Conservation (phyloP, 2,797 vertebrate genomes). For the Acrossocheilus wenchowensis region DNA sequence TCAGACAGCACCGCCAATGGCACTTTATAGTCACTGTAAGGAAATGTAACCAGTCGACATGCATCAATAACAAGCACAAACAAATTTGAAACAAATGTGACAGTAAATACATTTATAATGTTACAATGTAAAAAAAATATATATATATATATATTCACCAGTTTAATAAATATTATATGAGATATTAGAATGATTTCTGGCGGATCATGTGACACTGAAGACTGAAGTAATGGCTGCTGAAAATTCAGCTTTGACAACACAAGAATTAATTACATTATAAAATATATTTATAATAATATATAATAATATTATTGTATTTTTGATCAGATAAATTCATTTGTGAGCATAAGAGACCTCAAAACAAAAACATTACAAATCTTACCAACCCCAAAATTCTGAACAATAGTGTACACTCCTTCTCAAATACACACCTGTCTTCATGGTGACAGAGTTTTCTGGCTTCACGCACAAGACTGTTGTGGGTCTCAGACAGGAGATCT, state of each 20-base stretch:
- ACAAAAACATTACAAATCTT: neutral
- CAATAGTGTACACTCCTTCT: neutral
- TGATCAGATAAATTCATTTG: neutral
- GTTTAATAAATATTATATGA: too few relatives aligned
- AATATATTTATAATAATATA: neutral
- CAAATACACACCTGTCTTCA: conserved; percentile 68
- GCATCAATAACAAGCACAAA: neutral
- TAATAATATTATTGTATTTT: neutral
- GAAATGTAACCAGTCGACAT: neutral
- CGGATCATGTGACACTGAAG: neutral
- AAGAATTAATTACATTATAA: neutral
- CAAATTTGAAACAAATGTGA: neutral
- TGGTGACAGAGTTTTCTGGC: conserved; percentile 60
- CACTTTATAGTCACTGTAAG: conserved; percentile 70
- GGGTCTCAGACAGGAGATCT: conserved; percentile 71
- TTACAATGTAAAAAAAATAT: too few relatives aligned
- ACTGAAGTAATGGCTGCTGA: neutral
- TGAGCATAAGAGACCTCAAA: neutral
- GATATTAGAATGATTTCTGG: neutral
- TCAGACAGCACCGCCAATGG: conserved; percentile 70
- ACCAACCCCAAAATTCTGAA: neutral
- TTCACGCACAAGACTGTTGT: conserved; percentile 76
- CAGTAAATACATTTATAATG: too few relatives aligned
- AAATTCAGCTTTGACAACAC: neutral
- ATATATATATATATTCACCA: too few relatives aligned